Conservation (phyloP, 2,113 vertebrate species). For the Pantherophis guttatus region DNA sequence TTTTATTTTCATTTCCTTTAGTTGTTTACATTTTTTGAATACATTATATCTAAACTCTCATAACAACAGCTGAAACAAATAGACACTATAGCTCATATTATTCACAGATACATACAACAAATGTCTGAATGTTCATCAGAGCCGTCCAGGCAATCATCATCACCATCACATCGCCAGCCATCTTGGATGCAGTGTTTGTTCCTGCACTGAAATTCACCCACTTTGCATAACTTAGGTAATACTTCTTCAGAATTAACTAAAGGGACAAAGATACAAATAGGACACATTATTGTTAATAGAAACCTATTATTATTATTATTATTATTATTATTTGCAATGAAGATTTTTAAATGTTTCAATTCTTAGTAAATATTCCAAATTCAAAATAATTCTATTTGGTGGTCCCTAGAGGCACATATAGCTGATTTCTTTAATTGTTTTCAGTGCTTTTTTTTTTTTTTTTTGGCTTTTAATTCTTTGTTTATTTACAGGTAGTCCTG, state of each 20-base stretch:
- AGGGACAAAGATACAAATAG: conserved; percentile 5
- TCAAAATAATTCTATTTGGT: conserved; percentile 2
- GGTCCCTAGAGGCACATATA: background rate
- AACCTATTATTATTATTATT: fast-evolving
- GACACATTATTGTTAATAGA: fast-evolving
- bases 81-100: fast-evolving
- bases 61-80: fast-evolving
- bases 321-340: background rate
- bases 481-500: background rate
- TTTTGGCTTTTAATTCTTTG: background rate
- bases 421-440: background rate
- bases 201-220: conserved; percentile 88
- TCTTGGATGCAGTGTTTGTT: conserved; percentile 88
- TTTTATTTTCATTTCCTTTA: background rate
- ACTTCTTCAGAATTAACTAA: conserved; percentile 72
- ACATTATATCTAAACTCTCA: background rate
- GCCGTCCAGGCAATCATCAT: conserved; percentile 93
- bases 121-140: conserved; percentile 85
- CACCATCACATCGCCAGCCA: conserved; percentile 92
- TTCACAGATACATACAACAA: conserved; percentile 79
- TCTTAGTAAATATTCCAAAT: fast-evolving
- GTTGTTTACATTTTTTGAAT: background rate
- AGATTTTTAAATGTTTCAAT: fast-evolving
- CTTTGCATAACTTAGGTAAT: conserved; percentile 77
- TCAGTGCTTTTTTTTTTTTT: background rate